These are phyloP conservation scores for Danio jaintianensis DNA, from an alignment of 2,797 vertebrate species.

Conservation along the genomic window DNA sequence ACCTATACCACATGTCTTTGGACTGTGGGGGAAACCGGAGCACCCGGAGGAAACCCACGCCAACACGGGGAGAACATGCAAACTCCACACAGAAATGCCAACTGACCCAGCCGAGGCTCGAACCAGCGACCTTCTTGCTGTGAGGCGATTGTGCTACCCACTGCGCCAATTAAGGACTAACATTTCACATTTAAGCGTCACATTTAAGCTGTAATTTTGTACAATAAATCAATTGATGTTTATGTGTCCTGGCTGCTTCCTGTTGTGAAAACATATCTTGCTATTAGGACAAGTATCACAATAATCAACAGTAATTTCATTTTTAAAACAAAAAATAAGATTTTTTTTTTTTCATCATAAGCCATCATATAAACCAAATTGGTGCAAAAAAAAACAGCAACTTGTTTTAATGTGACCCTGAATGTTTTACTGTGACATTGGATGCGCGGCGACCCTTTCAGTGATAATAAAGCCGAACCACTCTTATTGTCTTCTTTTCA, in stretches of 20 bases:
- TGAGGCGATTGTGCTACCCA: too few relatives aligned
- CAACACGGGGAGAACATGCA: too few relatives aligned
- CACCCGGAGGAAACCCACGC: too few relatives aligned
- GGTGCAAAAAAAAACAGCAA: too few relatives aligned
- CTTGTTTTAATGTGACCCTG: not conserved
- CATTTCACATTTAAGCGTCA: too few relatives aligned
- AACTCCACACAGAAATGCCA: too few relatives aligned
- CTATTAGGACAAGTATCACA: not conserved
- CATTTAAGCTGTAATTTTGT: not conserved
- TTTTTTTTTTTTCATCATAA: too few relatives aligned
- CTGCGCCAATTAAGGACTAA: too few relatives aligned
- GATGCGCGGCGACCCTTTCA: not conserved
- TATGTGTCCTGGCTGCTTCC: not conserved
- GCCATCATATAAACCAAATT: not conserved
- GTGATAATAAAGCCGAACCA: not conserved
- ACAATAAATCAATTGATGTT: not conserved
- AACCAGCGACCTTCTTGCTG: too few relatives aligned
- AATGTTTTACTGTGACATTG: conserved; percentile 22
- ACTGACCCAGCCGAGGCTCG: too few relatives aligned
- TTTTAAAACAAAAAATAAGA: not conserved
- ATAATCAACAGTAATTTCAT: not conserved
- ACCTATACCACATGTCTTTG: too few relatives aligned
- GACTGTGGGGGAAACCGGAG: too few relatives aligned
- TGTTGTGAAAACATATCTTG: not conserved
- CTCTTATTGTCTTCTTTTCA: conserved; percentile 15